phyloP scores from a whole-genome alignment of 2,888 invertebrate species.

The Eristalis arbustorum region DNA sequence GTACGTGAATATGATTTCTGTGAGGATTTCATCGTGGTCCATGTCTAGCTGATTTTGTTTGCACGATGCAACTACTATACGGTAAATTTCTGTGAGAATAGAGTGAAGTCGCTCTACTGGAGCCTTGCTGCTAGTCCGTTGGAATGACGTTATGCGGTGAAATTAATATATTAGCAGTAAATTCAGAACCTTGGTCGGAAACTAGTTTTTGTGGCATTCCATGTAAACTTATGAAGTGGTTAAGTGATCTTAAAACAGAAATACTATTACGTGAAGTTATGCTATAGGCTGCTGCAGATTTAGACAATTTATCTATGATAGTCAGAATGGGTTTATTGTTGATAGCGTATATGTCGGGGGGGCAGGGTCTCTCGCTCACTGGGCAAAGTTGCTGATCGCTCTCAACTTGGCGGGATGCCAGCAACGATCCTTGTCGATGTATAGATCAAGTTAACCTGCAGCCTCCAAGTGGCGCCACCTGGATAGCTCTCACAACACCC shows the following conservation, averaged over 20 bases:
- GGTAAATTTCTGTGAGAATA: background rate
- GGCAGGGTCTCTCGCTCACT: too few species aligned
- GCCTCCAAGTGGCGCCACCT: too few species aligned
- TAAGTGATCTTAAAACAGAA: background rate
- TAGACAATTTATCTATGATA: too few species aligned
- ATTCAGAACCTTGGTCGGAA: background rate
- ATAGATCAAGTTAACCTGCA: too few species aligned
- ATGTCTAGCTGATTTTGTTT: background rate
- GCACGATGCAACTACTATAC: background rate
- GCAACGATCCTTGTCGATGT: too few species aligned
- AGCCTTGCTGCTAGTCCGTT: background rate
- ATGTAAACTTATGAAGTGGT: background rate
- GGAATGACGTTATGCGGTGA: background rate
- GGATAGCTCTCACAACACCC: too few species aligned
- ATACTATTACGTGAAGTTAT: background rate
- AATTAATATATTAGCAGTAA: background rate
- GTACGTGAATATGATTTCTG: background rate
- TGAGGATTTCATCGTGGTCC: background rate
- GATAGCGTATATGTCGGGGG: too few species aligned
- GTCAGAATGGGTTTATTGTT: too few species aligned
- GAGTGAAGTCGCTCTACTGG: background rate
- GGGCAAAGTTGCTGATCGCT: too few species aligned
- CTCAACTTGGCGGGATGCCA: too few species aligned
- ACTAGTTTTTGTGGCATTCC: background rate
- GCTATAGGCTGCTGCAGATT: background rate